Conservation (phyloP, 2,113 vertebrate genomes). For the Hippocampus barbouri region DNA sequence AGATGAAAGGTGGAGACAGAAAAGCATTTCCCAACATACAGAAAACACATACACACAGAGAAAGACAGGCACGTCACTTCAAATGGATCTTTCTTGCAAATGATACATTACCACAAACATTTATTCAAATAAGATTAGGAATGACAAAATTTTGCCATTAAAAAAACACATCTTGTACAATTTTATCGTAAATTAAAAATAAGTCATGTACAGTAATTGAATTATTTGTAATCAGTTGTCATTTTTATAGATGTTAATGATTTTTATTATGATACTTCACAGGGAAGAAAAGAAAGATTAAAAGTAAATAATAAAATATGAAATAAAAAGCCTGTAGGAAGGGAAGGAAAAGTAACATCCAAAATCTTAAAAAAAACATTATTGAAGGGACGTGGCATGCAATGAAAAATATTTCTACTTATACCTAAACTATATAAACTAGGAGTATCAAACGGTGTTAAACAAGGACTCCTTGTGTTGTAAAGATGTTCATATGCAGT, state of each 20-base stretch:
- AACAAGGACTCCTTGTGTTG: slow-evolving; percentile 1
- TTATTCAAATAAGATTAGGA: slow-evolving; percentile 69
- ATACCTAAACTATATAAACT: background rate
- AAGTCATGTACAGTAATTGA: background rate
- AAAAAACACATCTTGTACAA: slow-evolving; percentile 16
- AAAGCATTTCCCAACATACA: background rate
- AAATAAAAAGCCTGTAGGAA: slow-evolving; percentile 10
- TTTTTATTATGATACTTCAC: slow-evolving; percentile 11
- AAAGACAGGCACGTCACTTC: background rate
- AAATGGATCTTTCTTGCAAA: background rate
- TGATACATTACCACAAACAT: slow-evolving; percentile 31
- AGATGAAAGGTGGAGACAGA: background rate
- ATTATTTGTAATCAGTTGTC: background rate
- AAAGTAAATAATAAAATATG: background rate
- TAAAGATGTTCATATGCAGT: slow-evolving; percentile 30
- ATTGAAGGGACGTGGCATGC: slow-evolving; percentile 4
- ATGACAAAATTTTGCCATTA: slow-evolving; percentile 31
- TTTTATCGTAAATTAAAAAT: slow-evolving; percentile 9
- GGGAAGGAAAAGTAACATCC: slow-evolving; percentile 9
- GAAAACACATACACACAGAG: background rate
- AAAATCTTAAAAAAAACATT: slow-evolving; percentile 9
- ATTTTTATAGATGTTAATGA: slow-evolving; percentile 2
- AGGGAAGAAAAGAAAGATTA: background rate
- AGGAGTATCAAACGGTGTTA: background rate
- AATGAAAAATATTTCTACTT: background rate